These are phyloP conservation scores for Porites australiensis DNA, from an alignment of 64 coral and sea anemone genomes.

Conservation along the genomic window DNA sequence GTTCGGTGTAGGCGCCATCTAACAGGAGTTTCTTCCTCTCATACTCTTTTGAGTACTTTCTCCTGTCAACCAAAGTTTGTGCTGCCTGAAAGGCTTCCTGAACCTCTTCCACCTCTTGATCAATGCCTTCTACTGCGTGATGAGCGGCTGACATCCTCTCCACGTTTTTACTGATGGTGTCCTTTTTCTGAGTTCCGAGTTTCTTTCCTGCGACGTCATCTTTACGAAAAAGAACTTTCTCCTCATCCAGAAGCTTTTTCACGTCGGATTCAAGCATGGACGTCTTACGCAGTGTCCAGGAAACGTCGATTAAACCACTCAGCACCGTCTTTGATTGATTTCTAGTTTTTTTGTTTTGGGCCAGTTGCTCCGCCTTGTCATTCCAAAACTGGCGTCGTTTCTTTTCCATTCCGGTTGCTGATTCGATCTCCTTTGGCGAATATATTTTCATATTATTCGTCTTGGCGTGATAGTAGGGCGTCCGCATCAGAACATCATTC, in stretches of 20 bases:
- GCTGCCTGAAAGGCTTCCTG: neutral
- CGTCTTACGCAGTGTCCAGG: slow-evolving; percentile 49
- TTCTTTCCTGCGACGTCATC: slow-evolving; percentile 10
- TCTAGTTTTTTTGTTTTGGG: slow-evolving; percentile 13
- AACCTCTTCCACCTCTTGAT: neutral
- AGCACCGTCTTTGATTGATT: slow-evolving; percentile 13
- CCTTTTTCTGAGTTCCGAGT: slow-evolving; percentile 47
- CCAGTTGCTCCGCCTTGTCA: slow-evolving; percentile 42
- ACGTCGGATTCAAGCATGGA: slow-evolving; percentile 13
- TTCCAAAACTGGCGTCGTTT: slow-evolving; percentile 26
- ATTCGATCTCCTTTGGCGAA: neutral
- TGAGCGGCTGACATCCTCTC: slow-evolving; percentile 33
- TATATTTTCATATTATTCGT: slow-evolving; percentile 23
- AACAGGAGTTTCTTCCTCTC: slow-evolving; percentile 13
- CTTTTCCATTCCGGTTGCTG: slow-evolving; percentile 35
- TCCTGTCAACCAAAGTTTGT: neutral
- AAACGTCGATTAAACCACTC: slow-evolving; percentile 60
- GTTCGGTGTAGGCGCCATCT: slow-evolving; percentile 56
- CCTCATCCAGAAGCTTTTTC: slow-evolving; percentile 2
- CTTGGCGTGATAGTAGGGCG: slow-evolving; percentile 3
- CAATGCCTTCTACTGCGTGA: slow-evolving; percentile 8
- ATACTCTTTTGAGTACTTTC: neutral
- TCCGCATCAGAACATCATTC: neutral
- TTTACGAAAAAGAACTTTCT: slow-evolving; percentile 22
- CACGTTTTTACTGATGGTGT: slow-evolving; percentile 39